phyloP scores from a whole-genome alignment of 2,797 vertebrate species.

The Benthosema pterotum region DNA sequence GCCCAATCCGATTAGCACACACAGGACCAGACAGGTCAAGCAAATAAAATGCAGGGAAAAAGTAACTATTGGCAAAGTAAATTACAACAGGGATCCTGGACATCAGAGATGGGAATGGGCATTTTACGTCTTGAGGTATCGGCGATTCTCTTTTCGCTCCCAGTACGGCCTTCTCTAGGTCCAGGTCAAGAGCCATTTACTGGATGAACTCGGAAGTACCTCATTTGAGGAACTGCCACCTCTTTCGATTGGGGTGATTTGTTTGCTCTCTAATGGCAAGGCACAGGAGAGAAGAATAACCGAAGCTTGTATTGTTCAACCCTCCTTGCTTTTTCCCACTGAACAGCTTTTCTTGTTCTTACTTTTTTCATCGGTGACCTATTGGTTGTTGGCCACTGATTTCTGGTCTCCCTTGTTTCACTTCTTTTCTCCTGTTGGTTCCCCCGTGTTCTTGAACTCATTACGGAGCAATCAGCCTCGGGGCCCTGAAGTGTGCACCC shows the following conservation, averaged over 20 bases:
- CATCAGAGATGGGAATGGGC: slow-evolving; percentile 39
- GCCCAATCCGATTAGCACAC: slow-evolving; percentile 44
- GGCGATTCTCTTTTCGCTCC: slow-evolving; percentile 27
- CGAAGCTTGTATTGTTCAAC: slow-evolving; percentile 34
- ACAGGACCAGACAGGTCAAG: slow-evolving; percentile 26
- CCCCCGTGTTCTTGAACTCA: slow-evolving; percentile 85
- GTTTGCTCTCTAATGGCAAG: slow-evolving; percentile 27
- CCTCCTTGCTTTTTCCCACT: slow-evolving; percentile 42
- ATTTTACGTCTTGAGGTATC: slow-evolving; percentile 23
- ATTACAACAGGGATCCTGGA: slow-evolving; percentile 29
- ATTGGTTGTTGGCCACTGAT: slow-evolving; percentile 69
- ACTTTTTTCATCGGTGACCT: slow-evolving; percentile 51
- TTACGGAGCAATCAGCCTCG: slow-evolving; percentile 88
- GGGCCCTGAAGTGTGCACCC: slow-evolving; percentile 85
- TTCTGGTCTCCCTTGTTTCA: slow-evolving; percentile 69
- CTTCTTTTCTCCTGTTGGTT: slow-evolving; percentile 67
- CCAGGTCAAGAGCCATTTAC: slow-evolving; percentile 54
- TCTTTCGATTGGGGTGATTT: slow-evolving; percentile 37
- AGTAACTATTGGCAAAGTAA: slow-evolving; percentile 20
- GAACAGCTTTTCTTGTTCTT: slow-evolving; percentile 37
- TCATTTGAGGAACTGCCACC: slow-evolving; percentile 40
- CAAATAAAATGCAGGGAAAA: slow-evolving; percentile 30
- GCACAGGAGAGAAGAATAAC: slow-evolving; percentile 26
- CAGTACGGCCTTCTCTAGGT: slow-evolving; percentile 39
- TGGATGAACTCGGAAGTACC: slow-evolving; percentile 31